Evolutionary conservation across 2,797 vertebrate genomes (phyloP), one percentile per base, ranked within the genome.

Genomic region (Rhadinocentrus ornatus): DNA sequence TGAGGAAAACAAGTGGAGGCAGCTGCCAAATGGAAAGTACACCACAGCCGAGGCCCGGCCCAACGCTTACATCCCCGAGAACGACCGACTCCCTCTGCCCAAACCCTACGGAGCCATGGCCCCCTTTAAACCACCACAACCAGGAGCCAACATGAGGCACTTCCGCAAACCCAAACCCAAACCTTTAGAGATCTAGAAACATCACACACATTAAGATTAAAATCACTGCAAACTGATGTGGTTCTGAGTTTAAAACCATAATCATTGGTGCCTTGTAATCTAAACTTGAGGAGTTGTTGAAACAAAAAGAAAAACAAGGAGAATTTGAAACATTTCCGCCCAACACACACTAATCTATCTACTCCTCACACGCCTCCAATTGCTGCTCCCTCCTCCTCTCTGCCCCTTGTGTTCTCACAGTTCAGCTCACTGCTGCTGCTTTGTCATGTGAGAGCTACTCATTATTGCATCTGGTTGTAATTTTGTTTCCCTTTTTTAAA

Each of bases 71-170:
- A 80, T 96, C 69, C 96, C 95, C 0, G 66, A 87, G 5, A 86
- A 85, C 0, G 87, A 78, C 48, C 20, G n/a, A 0, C 94, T 97
- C 26, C 95, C 95, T 0, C 52, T 96, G 68, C 95, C 96, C 0
- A 94, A 82, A 84, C 96, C 96, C 0, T 97, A 96, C 0, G 93
- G 97, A 0, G 91, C 93, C 9, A 77, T 90, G 78, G 89, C 95
- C 78, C 97, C 96, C 4, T 96, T 97, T 88, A 97, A 95, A 66
- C 95, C 96, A 20, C 85, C 75, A 0, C 92, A 95, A 53, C 91
- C 91, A 0, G 92, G 95, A 20, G 85, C 92, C 58, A 95, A 93
- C 59, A 95, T 93, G 73, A 95, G 96, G 65, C 95, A 96, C 73
- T 92, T 96, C 73, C 94, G 93, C 83, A 96, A 96, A 75, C 94